phyloP scores from a whole-genome alignment of 2,797 vertebrate species.

The Rhabdomys pumilio region DNA sequence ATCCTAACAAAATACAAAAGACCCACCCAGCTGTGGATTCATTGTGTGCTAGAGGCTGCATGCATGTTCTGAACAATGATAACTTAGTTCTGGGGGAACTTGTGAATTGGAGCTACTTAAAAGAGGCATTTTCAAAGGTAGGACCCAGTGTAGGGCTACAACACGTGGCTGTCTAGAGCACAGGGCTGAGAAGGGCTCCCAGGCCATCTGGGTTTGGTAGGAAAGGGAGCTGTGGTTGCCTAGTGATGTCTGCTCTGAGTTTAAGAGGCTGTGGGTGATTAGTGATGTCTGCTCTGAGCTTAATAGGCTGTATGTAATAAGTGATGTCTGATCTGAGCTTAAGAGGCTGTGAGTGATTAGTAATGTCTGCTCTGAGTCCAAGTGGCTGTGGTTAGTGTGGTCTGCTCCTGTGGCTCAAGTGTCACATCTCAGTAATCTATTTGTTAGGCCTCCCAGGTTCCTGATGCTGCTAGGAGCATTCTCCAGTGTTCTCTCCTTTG shows the following conservation, averaged over 20 bases:
- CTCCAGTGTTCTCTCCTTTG: background rate
- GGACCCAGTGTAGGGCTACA: rapidly evolving
- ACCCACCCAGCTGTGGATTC: background rate
- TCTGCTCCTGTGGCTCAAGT: background rate
- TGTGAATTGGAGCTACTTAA: background rate
- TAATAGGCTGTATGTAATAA: background rate
- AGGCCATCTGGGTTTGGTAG: background rate
- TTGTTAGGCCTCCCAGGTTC: background rate
- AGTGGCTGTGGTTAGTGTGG: background rate
- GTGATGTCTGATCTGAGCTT: slow-evolving; percentile 42
- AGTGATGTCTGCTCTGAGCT: slow-evolving; percentile 40
- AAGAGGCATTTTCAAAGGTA: background rate
- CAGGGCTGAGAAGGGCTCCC: background rate
- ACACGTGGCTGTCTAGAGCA: background rate
- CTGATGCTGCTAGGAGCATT: background rate
- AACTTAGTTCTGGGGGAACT: background rate
- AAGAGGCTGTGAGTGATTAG: background rate
- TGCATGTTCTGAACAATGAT: background rate
- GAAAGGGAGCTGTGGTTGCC: background rate
- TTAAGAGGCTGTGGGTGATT: background rate
- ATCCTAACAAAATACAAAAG: background rate
- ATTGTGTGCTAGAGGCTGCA: background rate
- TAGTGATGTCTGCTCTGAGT: background rate
- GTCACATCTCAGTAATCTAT: background rate
- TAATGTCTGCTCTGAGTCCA: slow-evolving; percentile 32